phyloP scores from a whole-genome alignment of 2,888 invertebrate genomes.

The Nudaria mundana region DNA sequence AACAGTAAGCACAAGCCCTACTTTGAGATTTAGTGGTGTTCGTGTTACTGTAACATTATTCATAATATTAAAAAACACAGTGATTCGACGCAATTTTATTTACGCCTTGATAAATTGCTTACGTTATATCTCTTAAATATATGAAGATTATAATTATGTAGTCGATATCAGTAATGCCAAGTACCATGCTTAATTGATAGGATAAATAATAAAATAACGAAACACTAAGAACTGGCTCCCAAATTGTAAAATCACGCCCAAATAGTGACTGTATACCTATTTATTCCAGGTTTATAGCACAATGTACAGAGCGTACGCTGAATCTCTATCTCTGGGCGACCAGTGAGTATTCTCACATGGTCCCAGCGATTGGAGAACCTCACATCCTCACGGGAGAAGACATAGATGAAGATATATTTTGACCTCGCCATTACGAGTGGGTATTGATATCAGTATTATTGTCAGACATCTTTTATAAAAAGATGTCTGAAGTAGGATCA shows the following conservation, averaged over 20 bases:
- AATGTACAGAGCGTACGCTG: constrained; percentile 93
- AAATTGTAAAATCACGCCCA: background rate
- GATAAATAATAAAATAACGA: too few relatives aligned
- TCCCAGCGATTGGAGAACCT: constrained; percentile 83
- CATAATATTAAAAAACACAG: too few relatives aligned
- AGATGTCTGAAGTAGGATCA: background rate
- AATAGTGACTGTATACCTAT: background rate
- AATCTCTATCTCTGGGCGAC: constrained; percentile 94
- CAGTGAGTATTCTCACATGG: constrained; percentile 85
- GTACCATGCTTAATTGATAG: too few relatives aligned
- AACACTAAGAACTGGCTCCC: too few relatives aligned
- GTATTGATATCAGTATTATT: constrained; percentile 1
- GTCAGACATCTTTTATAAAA: background rate
- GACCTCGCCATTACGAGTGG: constrained; percentile 25
- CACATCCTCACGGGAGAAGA: constrained; percentile 64
- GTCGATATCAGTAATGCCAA: too few relatives aligned
- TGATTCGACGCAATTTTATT: too few relatives aligned
- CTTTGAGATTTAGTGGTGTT: too few relatives aligned
- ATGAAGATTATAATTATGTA: too few relatives aligned
- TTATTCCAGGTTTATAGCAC: constrained; percentile 90
- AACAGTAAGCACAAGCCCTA: too few relatives aligned
- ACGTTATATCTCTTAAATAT: too few relatives aligned
- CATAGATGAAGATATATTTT: constrained; percentile 57
- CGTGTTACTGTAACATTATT: too few relatives aligned
- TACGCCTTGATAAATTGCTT: too few relatives aligned